Evolutionary conservation across 2,113 vertebrate species (phyloP), one percentile per base, ranked within the genome.

Genomic region (Menidia beryllina): DNA sequence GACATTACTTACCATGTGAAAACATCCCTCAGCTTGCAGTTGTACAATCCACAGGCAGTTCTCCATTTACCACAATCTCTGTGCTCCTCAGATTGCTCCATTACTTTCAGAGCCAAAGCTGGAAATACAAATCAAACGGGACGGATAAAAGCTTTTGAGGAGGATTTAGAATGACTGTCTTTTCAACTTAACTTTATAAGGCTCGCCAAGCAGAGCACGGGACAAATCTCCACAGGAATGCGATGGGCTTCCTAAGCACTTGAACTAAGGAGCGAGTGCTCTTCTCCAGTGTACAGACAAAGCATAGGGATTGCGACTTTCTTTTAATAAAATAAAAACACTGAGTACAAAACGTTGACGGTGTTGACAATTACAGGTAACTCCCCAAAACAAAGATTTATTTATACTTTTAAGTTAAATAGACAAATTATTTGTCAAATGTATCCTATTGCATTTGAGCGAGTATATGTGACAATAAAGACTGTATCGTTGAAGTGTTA

Each of bases 1-100:
- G 30, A 34, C 7, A 45, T 17, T 19, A 5, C 90, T 90, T 77
- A 94, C 93, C 92, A 90, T 59, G 91, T 93, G 56, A 92, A 88
- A 24, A 93, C 20, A 3, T 88, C 87, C 69, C 77, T 91, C 45
- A 88, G 3, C 49, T 62, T 82, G 64, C 82, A 66, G 23, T 41
- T 79, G 51, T 69, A 34, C 8, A 82, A 41, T 38, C 85, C 79
- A 59, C 87, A 89, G 55, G 47, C 17, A 0, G 56, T 23, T 39
- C 70, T 84, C 20, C 65, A 65, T 27, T 82, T 86, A 70, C 74
- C 85, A 75, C 75, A 79, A 50, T 61, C 36, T 24, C 48, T 63
- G 3, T 64, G 51, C 14, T 68, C 79, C 8, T 20, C 62, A 1
- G 8, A 72, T 6, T 69, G 36, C 8, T 91, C 92, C 92, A 93